Conservation (phyloP, 2,113 vertebrate genomes). For the Phodopus roborovskii region DNA sequence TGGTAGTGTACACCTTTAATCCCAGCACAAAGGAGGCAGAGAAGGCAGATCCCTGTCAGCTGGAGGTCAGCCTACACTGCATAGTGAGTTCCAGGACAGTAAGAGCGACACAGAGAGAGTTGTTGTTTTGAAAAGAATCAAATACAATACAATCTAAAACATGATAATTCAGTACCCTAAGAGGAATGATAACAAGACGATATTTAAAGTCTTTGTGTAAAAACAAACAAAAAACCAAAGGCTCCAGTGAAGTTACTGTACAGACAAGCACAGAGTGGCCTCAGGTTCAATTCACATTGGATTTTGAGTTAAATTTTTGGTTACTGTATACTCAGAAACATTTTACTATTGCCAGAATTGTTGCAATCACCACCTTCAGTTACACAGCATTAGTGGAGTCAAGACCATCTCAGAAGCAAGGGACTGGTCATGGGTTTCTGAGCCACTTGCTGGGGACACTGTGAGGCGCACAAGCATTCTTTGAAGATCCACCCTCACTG, state of each 20-base stretch:
- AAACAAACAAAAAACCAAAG: no score
- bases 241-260: no score
- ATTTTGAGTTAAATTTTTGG: neutral
- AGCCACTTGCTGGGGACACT: neutral
- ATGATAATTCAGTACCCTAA: neutral
- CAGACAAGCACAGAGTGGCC: neutral
- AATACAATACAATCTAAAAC: neutral
- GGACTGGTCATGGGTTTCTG: no score
- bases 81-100: neutral
- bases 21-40: neutral
- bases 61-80: neutral
- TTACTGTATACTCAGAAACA: neutral
- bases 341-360: neutral
- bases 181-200: no score
- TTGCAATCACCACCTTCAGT: neutral
- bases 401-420: neutral
- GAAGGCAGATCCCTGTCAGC: neutral
- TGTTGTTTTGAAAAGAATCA: neutral
- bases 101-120: neutral
- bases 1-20: neutral
- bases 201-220: neutral
- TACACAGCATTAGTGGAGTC: neutral
- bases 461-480: neutral
- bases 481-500: neutral
- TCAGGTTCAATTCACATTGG: neutral